phyloP scores from a whole-genome alignment of 2,113 vertebrate genomes.

The Rhea americana region DNA sequence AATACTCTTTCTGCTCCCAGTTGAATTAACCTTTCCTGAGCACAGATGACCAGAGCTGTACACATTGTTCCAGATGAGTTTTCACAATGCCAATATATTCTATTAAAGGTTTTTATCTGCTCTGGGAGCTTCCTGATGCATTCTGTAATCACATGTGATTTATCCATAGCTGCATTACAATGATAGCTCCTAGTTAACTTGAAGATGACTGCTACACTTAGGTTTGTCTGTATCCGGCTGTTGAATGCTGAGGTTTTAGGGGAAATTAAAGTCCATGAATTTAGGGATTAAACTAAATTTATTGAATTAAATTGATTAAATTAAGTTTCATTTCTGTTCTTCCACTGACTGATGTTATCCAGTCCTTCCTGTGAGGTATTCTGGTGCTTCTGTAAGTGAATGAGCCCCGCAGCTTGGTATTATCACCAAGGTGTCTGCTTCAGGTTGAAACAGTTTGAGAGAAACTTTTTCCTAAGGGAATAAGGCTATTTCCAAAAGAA shows the following conservation, averaged over 20 bases:
- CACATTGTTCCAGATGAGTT: background rate
- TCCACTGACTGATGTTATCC: background rate
- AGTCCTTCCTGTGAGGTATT: background rate
- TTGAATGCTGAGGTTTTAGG: background rate
- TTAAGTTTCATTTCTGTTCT: background rate
- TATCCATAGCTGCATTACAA: background rate
- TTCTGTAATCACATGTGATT: background rate
- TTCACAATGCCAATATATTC: background rate
- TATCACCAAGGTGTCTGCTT: background rate
- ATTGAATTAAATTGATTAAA: background rate
- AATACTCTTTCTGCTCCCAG: background rate
- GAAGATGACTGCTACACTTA: background rate
- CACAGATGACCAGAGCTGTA: background rate
- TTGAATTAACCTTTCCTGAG: slow-evolving; percentile 33
- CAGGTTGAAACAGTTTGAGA: background rate
- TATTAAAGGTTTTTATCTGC: background rate
- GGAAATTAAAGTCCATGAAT: background rate
- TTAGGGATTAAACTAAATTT: background rate
- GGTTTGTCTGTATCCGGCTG: background rate
- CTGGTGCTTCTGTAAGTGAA: background rate
- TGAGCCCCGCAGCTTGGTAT: background rate
- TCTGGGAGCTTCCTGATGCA: background rate
- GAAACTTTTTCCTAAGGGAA: background rate
- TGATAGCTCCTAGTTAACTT: background rate
- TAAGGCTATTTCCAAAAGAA: background rate